These are phyloP conservation scores for Brachyptera risi DNA, from an alignment of 2,888 invertebrate species.

Conservation along the genomic window DNA sequence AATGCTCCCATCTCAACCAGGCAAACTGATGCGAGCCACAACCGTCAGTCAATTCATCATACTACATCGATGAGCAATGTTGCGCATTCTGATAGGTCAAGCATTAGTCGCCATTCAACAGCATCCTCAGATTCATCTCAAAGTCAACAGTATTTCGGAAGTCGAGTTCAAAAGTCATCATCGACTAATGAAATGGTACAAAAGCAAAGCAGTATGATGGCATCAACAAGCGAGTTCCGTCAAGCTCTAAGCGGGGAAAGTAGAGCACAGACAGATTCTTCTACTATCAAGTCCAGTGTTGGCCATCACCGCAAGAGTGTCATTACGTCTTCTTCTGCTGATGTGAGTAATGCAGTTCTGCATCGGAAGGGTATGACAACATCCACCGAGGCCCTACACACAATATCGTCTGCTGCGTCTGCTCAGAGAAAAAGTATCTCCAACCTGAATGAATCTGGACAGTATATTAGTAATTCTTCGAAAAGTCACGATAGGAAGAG, in stretches of 20 bases:
- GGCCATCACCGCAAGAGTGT: constrained; percentile 69
- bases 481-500: constrained; percentile 70
- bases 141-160: too few relatives aligned
- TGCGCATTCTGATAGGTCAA: background rate
- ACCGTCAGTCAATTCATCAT: background rate
- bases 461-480: constrained; percentile 61
- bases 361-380: constrained; percentile 68
- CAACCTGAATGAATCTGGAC: constrained; percentile 70
- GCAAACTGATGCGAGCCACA: background rate
- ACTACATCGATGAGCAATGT: constrained; percentile 4
- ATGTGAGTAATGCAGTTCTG: constrained; percentile 70
- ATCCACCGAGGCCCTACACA: constrained; percentile 68
- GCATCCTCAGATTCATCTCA: background rate
- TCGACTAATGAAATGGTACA: constrained; percentile 21
- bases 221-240: constrained; percentile 47
- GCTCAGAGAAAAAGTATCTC: constrained; percentile 78
- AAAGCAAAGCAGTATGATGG: constrained; percentile 18
- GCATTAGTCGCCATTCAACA: constrained; percentile 3
- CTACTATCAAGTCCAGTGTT: constrained; percentile 25
- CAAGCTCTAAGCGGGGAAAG: constrained; percentile 45
- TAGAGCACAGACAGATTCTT: background rate
- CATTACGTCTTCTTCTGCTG: constrained; percentile 64
- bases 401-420: constrained; percentile 64
- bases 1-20: background rate
- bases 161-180: constrained; percentile 8